A percentile compares a stretch with the other conserved stretches of the same genome.
phyloP scores from a whole-genome alignment of 2,797 vertebrate species.

The Myotis daubentonii region DNA sequence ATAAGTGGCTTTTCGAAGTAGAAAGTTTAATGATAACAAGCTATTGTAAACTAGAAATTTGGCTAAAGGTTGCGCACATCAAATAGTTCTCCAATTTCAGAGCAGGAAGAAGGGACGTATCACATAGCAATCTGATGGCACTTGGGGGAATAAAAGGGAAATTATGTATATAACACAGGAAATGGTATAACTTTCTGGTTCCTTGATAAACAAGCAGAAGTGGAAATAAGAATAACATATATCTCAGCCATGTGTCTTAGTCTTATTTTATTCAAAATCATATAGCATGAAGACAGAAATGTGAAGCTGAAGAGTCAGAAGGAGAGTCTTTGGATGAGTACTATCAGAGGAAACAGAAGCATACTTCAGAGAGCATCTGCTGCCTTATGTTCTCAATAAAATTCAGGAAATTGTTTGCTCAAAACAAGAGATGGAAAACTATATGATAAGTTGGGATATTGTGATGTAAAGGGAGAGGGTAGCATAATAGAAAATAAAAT shows the following conservation, averaged over 20 bases:
- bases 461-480: neutral
- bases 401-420: neutral
- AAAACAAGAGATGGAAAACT: constrained; percentile 8
- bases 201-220: neutral
- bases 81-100: neutral
- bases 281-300: neutral
- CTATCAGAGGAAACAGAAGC: neutral
- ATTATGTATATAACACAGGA: neutral
- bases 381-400: neutral
- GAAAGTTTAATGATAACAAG: neutral
- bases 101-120: neutral
- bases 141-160: neutral
- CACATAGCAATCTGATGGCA: neutral
- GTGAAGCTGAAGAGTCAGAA: neutral
- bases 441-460: neutral
- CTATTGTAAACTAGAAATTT: constrained; percentile 22
- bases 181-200: neutral
- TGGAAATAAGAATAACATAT: neutral
- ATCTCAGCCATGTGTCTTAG: neutral
- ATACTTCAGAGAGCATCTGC: neutral
- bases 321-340: neutral
- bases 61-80: neutral
- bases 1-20: constrained; percentile 8
- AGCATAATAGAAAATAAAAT: neutral
- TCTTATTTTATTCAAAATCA: neutral